Evolutionary conservation across 2,113 vertebrate species (phyloP), one percentile per base, ranked within the genome.

Genomic region (Mus spicilegus): DNA sequence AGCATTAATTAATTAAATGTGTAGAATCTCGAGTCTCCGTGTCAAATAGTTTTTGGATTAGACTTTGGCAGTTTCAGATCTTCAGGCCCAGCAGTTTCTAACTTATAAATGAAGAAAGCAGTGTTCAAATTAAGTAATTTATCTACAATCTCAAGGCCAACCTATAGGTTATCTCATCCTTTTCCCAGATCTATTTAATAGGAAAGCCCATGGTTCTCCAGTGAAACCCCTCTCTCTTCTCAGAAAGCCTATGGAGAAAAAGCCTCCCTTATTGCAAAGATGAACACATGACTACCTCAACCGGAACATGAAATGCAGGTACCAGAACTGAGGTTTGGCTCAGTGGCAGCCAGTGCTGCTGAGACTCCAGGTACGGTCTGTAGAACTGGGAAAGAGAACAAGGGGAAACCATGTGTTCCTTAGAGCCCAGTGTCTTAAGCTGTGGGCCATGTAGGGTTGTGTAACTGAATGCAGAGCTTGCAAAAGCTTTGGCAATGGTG

Each of bases 61-160:
- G 46, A n/a, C 72, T 72, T 89, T 8, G 46, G n/a, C 87, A 81
- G 36, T 54, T 73, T 96, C 80, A 88, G 5, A 56, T 90, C n/a
- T 61, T 92, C n/a, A 67, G 49, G 61, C 67, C 6, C 36, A 81
- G 58, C 51, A 70, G 13, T 72, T 80, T 19, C 65, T 76, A 63
- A 85, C 76, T 86, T 93, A 33, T 22, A 90, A 33, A 70, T 95
- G 56, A 93, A 84, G 65, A 82, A 93, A 69, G 8, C 22, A 26
- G 14, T 28, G 36, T 12, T 90, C 36, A 89, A 75, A 30, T 61
- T 82, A 91, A 56, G 16, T n/a, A 81, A 92, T 30, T 93, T 90
- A 30, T 30, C 33, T 51, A 30, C 73, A 65, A 16, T 76, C 76
- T 88, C 30, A 70, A 87, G 84, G n/a, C 76, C 87, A 49, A 76